Percentiles rank a stretch among this genome's conserved stretches.
Evolutionary conservation across 2,797 vertebrate genomes (phyloP).

Genomic region (Megalops cyprinoides): DNA sequence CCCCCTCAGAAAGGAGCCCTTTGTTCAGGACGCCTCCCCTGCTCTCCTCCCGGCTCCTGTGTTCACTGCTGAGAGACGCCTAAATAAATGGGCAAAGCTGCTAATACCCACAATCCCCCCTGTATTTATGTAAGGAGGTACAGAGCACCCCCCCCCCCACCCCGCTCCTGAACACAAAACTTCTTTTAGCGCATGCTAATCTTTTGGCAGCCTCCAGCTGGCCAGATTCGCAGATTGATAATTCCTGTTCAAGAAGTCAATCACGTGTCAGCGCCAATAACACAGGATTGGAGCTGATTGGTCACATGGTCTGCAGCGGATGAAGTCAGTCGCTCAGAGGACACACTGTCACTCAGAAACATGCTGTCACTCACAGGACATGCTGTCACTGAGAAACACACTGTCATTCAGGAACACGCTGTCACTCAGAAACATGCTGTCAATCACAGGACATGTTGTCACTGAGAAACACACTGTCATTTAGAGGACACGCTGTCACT

Average conservation of each 20-base stretch:
- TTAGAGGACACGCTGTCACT: too few relatives aligned
- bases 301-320: too few relatives aligned
- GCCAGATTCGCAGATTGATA: constrained; percentile 20
- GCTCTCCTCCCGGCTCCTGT: constrained; percentile 59
- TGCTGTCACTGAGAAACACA: too few relatives aligned
- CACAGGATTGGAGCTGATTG: background rate
- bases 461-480: too few relatives aligned
- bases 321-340: too few relatives aligned
- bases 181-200: background rate
- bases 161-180: background rate
- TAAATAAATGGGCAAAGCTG: constrained; percentile 20
- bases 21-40: constrained; percentile 65
- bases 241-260: too few relatives aligned
- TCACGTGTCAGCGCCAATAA: too few relatives aligned
- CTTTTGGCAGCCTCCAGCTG: background rate
- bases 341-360: too few relatives aligned
- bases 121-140: constrained; percentile 29
- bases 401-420: too few relatives aligned
- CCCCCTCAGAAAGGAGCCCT: constrained; percentile 72
- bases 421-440: too few relatives aligned
- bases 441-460: too few relatives aligned
- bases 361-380: too few relatives aligned
- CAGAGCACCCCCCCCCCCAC: background rate
- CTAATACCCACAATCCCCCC: constrained; percentile 28
- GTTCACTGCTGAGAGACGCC: constrained; percentile 12